phyloP scores from a whole-genome alignment of 2,888 invertebrate species.

The Balanococcus diminutus region DNA sequence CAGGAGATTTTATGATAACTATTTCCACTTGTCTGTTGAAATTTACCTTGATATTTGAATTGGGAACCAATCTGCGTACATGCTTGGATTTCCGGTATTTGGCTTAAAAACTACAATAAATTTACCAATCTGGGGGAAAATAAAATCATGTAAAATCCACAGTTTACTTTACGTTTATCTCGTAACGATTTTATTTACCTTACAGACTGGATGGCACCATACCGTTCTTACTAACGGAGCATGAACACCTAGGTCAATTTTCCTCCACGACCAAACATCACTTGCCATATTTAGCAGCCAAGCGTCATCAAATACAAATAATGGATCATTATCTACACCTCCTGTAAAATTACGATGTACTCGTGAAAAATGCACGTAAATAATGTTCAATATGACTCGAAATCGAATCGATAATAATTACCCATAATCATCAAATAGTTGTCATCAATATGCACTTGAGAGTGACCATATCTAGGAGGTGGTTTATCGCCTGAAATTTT shows the following conservation, averaged over 20 bases:
- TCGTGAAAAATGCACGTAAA: background rate
- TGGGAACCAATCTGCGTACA: slow-evolving; percentile 52
- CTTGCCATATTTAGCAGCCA: slow-evolving; percentile 85
- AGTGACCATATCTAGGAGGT: slow-evolving; percentile 88
- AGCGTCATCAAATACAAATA: slow-evolving; percentile 84
- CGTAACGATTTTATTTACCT: slow-evolving; percentile 67
- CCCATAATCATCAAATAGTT: slow-evolving; percentile 79
- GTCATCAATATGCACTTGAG: slow-evolving; percentile 82
- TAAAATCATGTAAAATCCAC: background rate
- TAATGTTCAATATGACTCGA: background rate
- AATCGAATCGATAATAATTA: slow-evolving; percentile 57
- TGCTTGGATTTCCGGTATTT: slow-evolving; percentile 39
- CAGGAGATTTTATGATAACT: background rate
- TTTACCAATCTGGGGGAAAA: slow-evolving; percentile 42
- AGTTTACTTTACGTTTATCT: background rate
- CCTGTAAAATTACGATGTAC: slow-evolving; percentile 63
- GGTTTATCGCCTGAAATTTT: slow-evolving; percentile 73
- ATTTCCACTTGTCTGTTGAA: background rate
- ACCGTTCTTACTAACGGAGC: slow-evolving; percentile 84
- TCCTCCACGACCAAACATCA: slow-evolving; percentile 74
- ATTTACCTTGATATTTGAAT: slow-evolving; percentile 43
- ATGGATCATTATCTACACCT: slow-evolving; percentile 87
- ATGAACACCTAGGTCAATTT: slow-evolving; percentile 76
- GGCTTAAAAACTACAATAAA: slow-evolving; percentile 49
- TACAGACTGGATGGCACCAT: slow-evolving; percentile 90